Percentiles rank a stretch among this genome's conserved stretches.
Conservation (phyloP, 2,113 vertebrate genomes). For the Oryzias javanicus region DNA sequence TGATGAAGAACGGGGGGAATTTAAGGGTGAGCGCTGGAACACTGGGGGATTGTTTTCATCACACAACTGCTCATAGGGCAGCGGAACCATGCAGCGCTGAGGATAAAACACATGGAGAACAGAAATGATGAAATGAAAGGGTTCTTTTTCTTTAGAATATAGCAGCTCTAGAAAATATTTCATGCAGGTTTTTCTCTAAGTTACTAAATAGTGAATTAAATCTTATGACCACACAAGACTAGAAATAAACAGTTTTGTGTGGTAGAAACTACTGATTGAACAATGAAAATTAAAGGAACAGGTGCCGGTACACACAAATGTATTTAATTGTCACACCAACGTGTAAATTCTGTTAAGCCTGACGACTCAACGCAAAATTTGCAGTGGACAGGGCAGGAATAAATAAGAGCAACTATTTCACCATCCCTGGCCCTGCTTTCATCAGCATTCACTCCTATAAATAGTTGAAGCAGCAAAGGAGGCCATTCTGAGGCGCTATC, state of each 20-base stretch:
- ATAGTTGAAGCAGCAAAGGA: constrained; percentile 73
- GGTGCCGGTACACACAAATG: background rate
- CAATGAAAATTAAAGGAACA: background rate
- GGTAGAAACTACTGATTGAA: too few species aligned
- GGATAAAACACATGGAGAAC: constrained; percentile 46
- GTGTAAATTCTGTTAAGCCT: background rate
- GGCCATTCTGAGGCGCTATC: constrained; percentile 62
- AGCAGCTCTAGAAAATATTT: background rate
- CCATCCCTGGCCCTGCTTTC: constrained; percentile 54
- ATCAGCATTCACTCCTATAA: constrained; percentile 70
- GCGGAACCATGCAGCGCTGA: constrained; percentile 48
- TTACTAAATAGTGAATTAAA: too few species aligned
- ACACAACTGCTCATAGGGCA: constrained; percentile 43
- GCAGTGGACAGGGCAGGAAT: constrained; percentile 7
- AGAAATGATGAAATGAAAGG: constrained; percentile 23
- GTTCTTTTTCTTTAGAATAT: background rate
- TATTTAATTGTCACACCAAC: background rate
- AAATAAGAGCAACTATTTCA: constrained; percentile 45
- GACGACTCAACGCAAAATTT: background rate
- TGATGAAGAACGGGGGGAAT: constrained; percentile 36
- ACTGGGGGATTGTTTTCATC: constrained; percentile 41
- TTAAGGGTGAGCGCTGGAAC: constrained; percentile 11
- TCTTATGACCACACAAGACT: too few species aligned
- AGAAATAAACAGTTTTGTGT: too few species aligned
- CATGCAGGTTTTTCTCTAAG: too few species aligned